Percentiles rank a stretch among this genome's conserved stretches.
These are phyloP conservation scores for Epistrophella euchroma DNA, from an alignment of 2,888 invertebrate species.

Conservation along the genomic window DNA sequence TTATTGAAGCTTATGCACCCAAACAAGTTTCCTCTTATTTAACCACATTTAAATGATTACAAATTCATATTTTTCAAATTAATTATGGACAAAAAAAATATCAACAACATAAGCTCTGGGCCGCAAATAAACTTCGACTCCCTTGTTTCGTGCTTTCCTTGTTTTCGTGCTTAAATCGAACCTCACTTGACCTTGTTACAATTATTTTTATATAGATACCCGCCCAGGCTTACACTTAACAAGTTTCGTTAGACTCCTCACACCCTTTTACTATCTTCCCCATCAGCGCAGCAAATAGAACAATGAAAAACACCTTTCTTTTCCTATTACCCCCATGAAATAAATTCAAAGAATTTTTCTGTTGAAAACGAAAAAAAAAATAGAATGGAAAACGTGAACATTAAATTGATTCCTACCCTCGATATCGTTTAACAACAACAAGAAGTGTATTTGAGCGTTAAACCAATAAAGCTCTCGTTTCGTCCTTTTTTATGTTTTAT, in stretches of 20 bases:
- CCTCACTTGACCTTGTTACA: slow-evolving; percentile 59
- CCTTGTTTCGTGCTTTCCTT: not conserved
- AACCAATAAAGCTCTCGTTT: slow-evolving; percentile 61
- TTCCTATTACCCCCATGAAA: not conserved
- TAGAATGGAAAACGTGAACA: not conserved
- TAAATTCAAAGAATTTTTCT: slow-evolving; percentile 26
- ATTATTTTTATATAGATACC: slow-evolving; percentile 10
- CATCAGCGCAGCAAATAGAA: not conserved
- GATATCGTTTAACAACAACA: slow-evolving; percentile 51
- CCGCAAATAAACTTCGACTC: slow-evolving; percentile 3
- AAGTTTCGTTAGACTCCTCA: not conserved
- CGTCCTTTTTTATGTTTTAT: slow-evolving; percentile 51
- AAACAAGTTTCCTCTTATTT: not conserved
- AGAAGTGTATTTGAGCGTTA: slow-evolving; percentile 64
- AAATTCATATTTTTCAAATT: slow-evolving; percentile 15
- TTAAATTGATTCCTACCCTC: slow-evolving; percentile 46
- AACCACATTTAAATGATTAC: not conserved
- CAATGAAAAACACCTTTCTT: slow-evolving; percentile 20
- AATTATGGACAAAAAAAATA: not conserved
- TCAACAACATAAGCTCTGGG: not conserved
- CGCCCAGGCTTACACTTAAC: slow-evolving; percentile 19
- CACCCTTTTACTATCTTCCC: too few relatives aligned
- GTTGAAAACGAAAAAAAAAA: not conserved
- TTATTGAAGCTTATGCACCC: not conserved
- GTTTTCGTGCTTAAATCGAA: not conserved